These are phyloP conservation scores for Cryptophagus acutangulus DNA, from an alignment of 2,888 invertebrate genomes.

Conservation along the genomic window DNA sequence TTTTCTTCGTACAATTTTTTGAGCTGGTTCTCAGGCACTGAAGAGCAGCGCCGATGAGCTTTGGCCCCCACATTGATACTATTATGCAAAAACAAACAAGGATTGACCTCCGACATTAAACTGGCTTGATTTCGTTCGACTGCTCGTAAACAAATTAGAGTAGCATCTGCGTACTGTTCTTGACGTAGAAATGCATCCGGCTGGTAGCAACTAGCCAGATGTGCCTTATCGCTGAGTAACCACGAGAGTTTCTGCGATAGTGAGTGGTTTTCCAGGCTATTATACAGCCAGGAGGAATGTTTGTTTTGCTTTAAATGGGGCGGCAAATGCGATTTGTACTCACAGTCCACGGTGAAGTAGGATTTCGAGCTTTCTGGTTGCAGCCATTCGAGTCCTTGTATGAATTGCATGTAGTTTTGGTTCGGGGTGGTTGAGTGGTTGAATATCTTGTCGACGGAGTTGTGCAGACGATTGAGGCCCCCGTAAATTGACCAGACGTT, in stretches of 20 bases:
- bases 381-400: conserved; percentile 58
- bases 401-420: conserved; percentile 52
- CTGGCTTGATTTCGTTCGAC: conserved; percentile 60
- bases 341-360: conserved; percentile 46
- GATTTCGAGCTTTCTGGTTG: conserved; percentile 55
- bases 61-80: conserved; percentile 40
- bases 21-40: conserved; percentile 50
- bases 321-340: conserved; percentile 46
- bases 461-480: conserved; percentile 54
- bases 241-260: conserved; percentile 57
- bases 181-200: conserved; percentile 57
- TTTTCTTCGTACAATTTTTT: conserved; percentile 31
- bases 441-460: conserved; percentile 54
- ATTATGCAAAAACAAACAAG: conserved; percentile 46
- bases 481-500: conserved; percentile 60
- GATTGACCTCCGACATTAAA: conserved; percentile 59
- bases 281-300: conserved; percentile 52
- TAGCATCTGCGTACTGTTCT: conserved; percentile 56
- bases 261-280: conserved; percentile 54
- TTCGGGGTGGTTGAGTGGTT: conserved; percentile 35
- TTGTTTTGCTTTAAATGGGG: conserved; percentile 49
- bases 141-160: conserved; percentile 59
- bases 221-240: conserved; percentile 58
- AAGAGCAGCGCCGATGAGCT: conserved; percentile 53
- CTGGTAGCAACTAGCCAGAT: conserved; percentile 56